Conservation (phyloP, 2,797 vertebrate genomes). For the Ceryle rudis region DNA sequence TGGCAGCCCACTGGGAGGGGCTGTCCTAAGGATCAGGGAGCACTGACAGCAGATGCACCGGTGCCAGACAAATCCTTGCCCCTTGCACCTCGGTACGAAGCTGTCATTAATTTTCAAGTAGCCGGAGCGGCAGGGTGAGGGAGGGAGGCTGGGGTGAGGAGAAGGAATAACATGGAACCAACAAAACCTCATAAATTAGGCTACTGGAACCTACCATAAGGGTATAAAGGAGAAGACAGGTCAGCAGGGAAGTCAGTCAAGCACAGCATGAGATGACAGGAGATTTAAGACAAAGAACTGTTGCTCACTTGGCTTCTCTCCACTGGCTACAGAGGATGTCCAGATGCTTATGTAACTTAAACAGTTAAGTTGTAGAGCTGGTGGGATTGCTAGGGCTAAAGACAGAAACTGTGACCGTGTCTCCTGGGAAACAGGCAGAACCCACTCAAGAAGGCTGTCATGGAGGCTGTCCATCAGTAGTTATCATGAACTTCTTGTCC, state of each 20-base stretch:
- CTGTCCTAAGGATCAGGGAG: not conserved
- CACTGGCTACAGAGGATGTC: not conserved
- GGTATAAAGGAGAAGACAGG: not conserved
- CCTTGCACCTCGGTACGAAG: not conserved
- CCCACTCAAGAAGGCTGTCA: not conserved
- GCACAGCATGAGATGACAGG: not conserved
- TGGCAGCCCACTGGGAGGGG: not conserved
- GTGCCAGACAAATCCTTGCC: not conserved
- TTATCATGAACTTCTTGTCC: not conserved
- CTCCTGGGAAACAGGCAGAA: not conserved
- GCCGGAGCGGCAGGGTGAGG: not conserved
- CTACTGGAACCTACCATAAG: not conserved
- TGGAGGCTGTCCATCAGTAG: not conserved
- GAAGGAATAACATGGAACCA: not conserved
- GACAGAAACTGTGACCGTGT: not conserved
- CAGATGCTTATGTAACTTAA: not conserved
- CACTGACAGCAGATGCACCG: fast-evolving
- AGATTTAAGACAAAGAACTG: constrained; percentile 3
- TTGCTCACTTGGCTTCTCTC: not conserved
- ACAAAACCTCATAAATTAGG: not conserved
- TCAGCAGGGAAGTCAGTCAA: not conserved
- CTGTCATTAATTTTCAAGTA: not conserved
- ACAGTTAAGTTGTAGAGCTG: not conserved
- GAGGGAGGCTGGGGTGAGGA: not conserved
- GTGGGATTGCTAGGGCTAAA: not conserved